Evolutionary conservation across 2,113 vertebrate species (phyloP).

Genomic region (Callipepla squamata): DNA sequence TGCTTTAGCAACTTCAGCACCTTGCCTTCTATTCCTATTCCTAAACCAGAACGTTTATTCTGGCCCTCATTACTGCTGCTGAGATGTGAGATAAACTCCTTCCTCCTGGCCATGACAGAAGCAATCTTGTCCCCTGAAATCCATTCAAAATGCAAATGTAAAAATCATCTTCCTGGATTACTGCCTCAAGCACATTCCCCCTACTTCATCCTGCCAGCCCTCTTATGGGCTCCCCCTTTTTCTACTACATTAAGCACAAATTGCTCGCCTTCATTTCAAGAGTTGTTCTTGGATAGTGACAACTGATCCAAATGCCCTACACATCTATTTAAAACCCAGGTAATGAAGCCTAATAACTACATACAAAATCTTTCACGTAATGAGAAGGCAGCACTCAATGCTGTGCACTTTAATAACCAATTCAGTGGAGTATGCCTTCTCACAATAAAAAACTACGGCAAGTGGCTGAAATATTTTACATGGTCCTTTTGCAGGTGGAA

Average conservation of each 20-base stretch:
- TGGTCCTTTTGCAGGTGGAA: neutral
- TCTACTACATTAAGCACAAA: slow-evolving; percentile 60
- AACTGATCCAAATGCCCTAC: slow-evolving; percentile 35
- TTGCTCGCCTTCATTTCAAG: slow-evolving; percentile 52
- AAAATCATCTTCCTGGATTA: slow-evolving; percentile 59
- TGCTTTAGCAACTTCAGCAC: neutral
- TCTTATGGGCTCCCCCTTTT: slow-evolving; percentile 25
- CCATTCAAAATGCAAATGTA: slow-evolving; percentile 65
- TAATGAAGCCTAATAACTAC: slow-evolving; percentile 24
- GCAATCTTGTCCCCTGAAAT: slow-evolving; percentile 30
- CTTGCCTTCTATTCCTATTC: neutral
- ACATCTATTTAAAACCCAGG: slow-evolving; percentile 23
- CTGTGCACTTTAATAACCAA: neutral
- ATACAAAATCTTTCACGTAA: neutral
- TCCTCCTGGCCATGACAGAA: slow-evolving; percentile 31
- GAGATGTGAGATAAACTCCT: slow-evolving; percentile 8
- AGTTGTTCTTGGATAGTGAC: slow-evolving; percentile 4
- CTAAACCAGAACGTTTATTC: neutral
- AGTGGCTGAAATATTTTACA: fast-evolving
- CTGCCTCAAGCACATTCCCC: slow-evolving; percentile 31
- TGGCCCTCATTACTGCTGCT: neutral
- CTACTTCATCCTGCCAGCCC: slow-evolving; percentile 31
- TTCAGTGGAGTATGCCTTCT: neutral
- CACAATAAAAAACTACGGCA: neutral
- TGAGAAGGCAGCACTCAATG: neutral